Evolutionary conservation across 2,797 vertebrate genomes (phyloP).

Genomic region (Amblyopsis hoosieri): DNA sequence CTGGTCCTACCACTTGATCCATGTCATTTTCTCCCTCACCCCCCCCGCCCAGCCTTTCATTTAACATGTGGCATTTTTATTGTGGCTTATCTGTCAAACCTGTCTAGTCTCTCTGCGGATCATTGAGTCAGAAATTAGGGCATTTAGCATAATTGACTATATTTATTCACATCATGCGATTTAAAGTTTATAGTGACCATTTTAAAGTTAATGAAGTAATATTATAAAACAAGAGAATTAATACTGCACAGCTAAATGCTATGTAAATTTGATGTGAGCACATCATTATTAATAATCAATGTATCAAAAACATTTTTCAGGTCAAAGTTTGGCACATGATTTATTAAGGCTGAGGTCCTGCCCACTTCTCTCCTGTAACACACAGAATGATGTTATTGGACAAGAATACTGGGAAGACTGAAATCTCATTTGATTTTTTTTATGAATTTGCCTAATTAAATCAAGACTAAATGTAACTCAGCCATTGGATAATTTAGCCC

Average conservation of each 20-base stretch:
- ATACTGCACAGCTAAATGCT: not conserved
- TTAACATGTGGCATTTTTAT: conserved; percentile 20
- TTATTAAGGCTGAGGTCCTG: conserved; percentile 83
- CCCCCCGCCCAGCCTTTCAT: conserved; percentile 49
- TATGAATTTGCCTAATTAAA: no score
- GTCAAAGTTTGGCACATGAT: conserved; percentile 63
- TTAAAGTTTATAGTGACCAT: conserved; percentile 4
- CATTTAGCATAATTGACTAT: conserved; percentile 4
- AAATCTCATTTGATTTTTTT: not conserved
- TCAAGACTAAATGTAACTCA: no score
- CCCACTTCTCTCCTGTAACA: conserved; percentile 90
- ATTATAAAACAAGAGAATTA: not conserved
- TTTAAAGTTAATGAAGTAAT: no score
- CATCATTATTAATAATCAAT: not conserved
- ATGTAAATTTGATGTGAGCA: not conserved
- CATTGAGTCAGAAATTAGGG: no score
- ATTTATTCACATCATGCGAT: conserved; percentile 8
- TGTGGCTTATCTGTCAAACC: not conserved
- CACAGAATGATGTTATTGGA: conserved; percentile 22
- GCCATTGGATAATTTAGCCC: no score
- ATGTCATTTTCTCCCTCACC: conserved; percentile 36
- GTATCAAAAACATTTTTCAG: conserved; percentile 2
- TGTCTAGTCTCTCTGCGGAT: no score
- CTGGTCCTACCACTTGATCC: conserved; percentile 57
- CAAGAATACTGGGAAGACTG: not conserved